These are phyloP conservation scores for Aspidiotus rigidus DNA, from an alignment of 2,888 invertebrate species.

Conservation along the genomic window DNA sequence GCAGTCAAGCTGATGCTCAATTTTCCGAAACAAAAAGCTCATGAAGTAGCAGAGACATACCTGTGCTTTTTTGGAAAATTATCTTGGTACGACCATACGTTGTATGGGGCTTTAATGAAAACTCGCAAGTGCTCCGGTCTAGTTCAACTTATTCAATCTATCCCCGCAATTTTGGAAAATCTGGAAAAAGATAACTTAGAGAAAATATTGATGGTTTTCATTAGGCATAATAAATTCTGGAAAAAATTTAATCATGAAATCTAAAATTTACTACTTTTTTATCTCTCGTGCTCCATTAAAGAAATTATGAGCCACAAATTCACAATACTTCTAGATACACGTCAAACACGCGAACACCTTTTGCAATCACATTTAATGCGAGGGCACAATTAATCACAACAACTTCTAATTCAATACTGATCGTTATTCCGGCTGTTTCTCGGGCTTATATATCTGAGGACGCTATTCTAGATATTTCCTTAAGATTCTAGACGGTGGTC, in stretches of 20 bases:
- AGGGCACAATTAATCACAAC: too few relatives aligned
- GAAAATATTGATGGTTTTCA: neutral
- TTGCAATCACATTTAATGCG: too few relatives aligned
- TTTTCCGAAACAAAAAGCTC: neutral
- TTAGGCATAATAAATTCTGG: neutral
- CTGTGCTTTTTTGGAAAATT: neutral
- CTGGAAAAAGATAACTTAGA: neutral
- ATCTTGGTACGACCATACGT: conserved; percentile 1
- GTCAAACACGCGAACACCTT: too few relatives aligned
- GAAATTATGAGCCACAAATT: too few relatives aligned
- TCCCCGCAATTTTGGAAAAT: neutral
- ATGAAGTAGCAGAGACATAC: neutral
- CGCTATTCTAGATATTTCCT: too few relatives aligned
- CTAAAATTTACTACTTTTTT: neutral
- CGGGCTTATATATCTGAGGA: too few relatives aligned
- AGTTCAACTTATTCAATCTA: neutral
- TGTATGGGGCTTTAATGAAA: neutral
- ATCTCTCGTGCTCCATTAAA: neutral
- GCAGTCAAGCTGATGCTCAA: neutral
- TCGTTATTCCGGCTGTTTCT: too few relatives aligned
- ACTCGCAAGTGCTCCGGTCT: neutral
- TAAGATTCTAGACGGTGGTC: too few relatives aligned
- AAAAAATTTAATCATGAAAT: neutral
- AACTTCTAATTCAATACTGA: too few relatives aligned
- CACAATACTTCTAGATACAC: too few relatives aligned